These are phyloP conservation scores for Solenodon paradoxus DNA, from an alignment of 2,113 vertebrate species.

Conservation along the genomic window DNA sequence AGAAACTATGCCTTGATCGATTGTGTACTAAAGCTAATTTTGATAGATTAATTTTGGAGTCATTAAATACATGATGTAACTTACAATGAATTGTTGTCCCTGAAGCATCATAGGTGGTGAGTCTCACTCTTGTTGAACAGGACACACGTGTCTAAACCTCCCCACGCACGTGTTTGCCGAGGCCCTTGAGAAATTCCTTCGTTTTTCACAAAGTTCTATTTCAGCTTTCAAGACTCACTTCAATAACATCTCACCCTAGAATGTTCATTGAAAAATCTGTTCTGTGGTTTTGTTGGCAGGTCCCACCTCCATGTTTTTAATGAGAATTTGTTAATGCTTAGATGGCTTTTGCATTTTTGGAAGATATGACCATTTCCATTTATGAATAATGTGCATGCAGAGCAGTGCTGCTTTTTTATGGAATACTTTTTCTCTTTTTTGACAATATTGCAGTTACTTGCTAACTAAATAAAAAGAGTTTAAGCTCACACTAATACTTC, in stretches of 20 bases:
- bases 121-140: not conserved
- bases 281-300: not conserved
- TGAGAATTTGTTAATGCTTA: not conserved
- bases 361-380: not conserved
- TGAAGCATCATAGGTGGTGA: not conserved
- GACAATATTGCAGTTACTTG: too few relatives aligned
- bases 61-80: not conserved
- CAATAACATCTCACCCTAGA: not conserved
- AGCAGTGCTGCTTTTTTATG: conserved; percentile 34
- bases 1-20: not conserved
- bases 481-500: not conserved
- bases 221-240: not conserved
- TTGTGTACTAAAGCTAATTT: not conserved
- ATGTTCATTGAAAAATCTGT: not conserved
- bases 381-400: not conserved
- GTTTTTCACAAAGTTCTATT: not conserved
- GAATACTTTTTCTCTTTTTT: conserved; percentile 75
- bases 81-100: too few relatives aligned
- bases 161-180: not conserved
- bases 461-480: not conserved
- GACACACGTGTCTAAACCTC: not conserved
- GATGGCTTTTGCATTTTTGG: not conserved
- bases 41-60: not conserved
- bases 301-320: not conserved
- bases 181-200: not conserved